Evolutionary conservation across 2,888 invertebrate genomes (phyloP).

Genomic region (Acanthosepion pharaonis): DNA sequence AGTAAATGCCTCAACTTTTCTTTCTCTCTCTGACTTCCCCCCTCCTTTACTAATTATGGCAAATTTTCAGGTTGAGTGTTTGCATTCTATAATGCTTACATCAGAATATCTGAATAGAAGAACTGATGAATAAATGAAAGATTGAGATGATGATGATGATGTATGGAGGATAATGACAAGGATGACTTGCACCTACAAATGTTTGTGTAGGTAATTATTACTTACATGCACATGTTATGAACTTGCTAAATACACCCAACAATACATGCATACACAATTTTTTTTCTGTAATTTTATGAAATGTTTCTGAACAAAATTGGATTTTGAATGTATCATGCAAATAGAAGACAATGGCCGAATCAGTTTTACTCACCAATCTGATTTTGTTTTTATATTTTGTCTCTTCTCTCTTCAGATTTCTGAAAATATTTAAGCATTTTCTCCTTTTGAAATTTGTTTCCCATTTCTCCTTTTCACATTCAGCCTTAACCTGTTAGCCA

Average conservation of each 20-base stretch:
- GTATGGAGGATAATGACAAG: too few species aligned
- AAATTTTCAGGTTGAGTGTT: not conserved
- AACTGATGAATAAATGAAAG: too few species aligned
- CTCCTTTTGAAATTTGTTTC: not conserved
- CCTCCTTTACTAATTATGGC: not conserved
- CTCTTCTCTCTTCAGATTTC: not conserved
- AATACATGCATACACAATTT: not conserved
- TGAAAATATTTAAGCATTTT: not conserved
- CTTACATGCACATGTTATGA: not conserved
- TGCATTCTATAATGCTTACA: not conserved
- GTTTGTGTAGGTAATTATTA: not conserved
- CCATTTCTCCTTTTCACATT: not conserved
- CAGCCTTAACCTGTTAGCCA: not conserved
- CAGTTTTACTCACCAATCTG: not conserved
- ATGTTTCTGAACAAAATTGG: not conserved
- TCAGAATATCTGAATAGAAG: not conserved
- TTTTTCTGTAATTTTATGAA: not conserved
- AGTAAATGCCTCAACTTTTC: not conserved
- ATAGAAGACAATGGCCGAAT: not conserved
- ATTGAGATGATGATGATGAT: too few species aligned
- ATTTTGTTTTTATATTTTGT: not conserved
- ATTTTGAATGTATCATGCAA: slow-evolving; percentile 18
- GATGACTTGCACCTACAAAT: not conserved
- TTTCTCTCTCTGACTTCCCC: not conserved
- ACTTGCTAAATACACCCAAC: not conserved